These are phyloP conservation scores for Pseudochromis fuscus DNA, from an alignment of 2,797 vertebrate genomes.

Conservation along the genomic window DNA sequence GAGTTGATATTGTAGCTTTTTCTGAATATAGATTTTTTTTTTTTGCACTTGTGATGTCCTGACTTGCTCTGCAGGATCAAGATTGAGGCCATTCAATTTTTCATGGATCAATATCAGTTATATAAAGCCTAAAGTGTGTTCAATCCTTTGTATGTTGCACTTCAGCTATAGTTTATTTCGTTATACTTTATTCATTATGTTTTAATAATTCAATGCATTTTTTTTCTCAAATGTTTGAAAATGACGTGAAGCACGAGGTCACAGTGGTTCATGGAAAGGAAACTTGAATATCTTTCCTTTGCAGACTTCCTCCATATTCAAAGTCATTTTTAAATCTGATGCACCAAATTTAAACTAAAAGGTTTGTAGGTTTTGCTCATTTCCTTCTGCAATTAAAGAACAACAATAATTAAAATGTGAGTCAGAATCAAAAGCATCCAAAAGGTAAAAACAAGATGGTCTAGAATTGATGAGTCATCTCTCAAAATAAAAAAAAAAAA, in stretches of 20 bases:
- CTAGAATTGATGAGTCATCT: no score
- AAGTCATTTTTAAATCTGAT: no score
- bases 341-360: no score
- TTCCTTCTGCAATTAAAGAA: conserved; percentile 31
- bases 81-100: conserved; percentile 36
- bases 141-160: conserved; percentile 17
- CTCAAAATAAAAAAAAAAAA: neutral
- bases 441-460: no score
- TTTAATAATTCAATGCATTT: conserved; percentile 9
- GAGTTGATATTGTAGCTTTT: neutral
- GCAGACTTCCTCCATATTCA: no score
- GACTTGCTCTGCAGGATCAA: conserved; percentile 19
- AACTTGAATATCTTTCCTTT: no score
- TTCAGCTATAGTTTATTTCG: neutral
- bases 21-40: neutral
- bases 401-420: conserved; percentile 31
- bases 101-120: conserved; percentile 30
- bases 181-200: neutral
- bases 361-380: no score
- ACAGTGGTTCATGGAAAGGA: no score
- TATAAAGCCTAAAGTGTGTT: conserved; percentile 27
- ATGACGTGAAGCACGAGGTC: no score
- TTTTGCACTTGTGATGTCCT: neutral
- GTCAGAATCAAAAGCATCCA: conserved; percentile 14
- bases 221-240: no score